A percentile compares a stretch with the other conserved stretches of the same genome.
Conservation (phyloP, 2,888 invertebrate species). For the Neoitamus cyanurus region DNA sequence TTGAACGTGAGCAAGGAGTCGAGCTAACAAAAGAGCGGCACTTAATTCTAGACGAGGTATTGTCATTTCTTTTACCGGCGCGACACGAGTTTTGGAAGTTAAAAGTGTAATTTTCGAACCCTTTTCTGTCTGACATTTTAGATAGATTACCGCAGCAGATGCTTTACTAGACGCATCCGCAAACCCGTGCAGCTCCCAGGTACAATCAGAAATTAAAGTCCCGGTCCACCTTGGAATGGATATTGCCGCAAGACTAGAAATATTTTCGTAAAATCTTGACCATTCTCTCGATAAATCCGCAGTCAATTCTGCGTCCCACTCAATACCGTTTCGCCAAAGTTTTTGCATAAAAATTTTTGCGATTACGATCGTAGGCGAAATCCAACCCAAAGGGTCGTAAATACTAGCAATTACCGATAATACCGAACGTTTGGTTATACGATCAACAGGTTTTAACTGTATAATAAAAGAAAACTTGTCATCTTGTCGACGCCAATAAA, state of each 20-base stretch:
- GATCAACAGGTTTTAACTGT: too few relatives aligned
- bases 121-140: not conserved
- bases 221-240: not conserved
- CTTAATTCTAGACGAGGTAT: not conserved
- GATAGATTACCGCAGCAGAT: not conserved
- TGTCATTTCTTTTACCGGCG: not conserved
- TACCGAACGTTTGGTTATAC: too few relatives aligned
- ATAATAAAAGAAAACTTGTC: too few relatives aligned
- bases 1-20: not conserved
- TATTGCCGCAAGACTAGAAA: not conserved
- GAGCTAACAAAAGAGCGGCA: not conserved
- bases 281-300: not conserved
- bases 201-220: not conserved
- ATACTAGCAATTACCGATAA: not conserved
- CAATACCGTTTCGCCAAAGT: too few relatives aligned
- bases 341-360: too few relatives aligned
- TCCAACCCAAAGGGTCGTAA: not conserved
- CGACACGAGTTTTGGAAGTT: not conserved
- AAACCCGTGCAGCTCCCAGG: not conserved
- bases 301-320: not conserved
- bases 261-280: too few relatives aligned
- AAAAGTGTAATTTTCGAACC: not conserved
- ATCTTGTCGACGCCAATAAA: too few relatives aligned
- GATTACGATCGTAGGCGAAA: too few relatives aligned
- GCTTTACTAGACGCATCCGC: not conserved